Percentiles rank a stretch among this genome's conserved stretches.
These are phyloP conservation scores for Morelia viridis DNA, from an alignment of 2,797 vertebrate species.

Conservation along the genomic window DNA sequence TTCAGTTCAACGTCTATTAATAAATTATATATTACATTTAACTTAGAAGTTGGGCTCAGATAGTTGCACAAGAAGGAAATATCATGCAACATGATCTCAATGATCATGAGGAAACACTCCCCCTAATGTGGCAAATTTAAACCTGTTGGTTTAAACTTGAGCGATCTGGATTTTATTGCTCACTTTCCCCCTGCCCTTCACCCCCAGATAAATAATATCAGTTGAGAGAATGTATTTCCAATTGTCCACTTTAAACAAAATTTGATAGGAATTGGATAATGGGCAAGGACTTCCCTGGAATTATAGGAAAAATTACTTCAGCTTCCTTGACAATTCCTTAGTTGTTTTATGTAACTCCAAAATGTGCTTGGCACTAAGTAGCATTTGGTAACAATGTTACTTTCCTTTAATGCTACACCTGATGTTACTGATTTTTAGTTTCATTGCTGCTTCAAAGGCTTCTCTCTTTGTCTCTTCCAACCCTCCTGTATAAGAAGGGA, in stretches of 20 bases:
- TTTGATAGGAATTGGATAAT: not conserved
- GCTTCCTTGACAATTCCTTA: not conserved
- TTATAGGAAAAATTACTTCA: not conserved
- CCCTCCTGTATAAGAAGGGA: not conserved
- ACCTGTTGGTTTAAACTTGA: constrained; percentile 6
- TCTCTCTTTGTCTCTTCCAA: not conserved
- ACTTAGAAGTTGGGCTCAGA: constrained; percentile 20
- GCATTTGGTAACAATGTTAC: not conserved
- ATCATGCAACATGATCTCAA: constrained; percentile 15
- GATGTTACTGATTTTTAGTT: not conserved
- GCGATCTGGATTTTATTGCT: not conserved
- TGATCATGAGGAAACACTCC: constrained; percentile 26
- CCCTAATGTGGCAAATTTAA: constrained; percentile 16
- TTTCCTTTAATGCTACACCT: not conserved
- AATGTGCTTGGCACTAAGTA: not conserved
- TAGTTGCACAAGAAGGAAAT: constrained; percentile 13
- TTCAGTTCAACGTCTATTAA: constrained; percentile 9
- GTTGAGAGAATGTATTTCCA: not conserved
- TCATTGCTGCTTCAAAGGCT: not conserved
- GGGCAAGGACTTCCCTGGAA: not conserved
- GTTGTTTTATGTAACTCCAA: not conserved
- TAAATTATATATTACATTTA: constrained; percentile 25
- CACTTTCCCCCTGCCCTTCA: not conserved
- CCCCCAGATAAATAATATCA: not conserved
- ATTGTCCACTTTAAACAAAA: not conserved